A percentile compares a stretch with the other conserved stretches of the same genome.
Conservation (phyloP, 37 sponge, comb jelly and placozoan species). For the Dysidea cf. avara region DNA sequence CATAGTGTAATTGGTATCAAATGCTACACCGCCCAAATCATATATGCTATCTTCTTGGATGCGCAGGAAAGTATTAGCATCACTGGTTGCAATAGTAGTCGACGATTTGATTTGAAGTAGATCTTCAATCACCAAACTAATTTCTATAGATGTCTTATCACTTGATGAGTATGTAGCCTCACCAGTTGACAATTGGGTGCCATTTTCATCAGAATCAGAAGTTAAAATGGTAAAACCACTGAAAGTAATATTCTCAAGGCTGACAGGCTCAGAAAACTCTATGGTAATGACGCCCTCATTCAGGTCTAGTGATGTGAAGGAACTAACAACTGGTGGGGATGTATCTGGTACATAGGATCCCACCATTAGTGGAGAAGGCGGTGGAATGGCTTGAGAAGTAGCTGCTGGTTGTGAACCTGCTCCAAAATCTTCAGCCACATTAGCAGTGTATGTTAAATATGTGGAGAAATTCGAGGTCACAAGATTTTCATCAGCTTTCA, state of each 20-base stretch:
- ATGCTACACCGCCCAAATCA: constrained; percentile 56
- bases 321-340: constrained; percentile 50
- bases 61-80: constrained; percentile 38
- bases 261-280: constrained; percentile 73
- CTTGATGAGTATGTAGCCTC: constrained; percentile 18
- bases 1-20: constrained; percentile 3
- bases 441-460: constrained; percentile 54
- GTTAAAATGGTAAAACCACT: constrained; percentile 53
- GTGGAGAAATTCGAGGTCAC: constrained; percentile 37
- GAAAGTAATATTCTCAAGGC: constrained; percentile 44
- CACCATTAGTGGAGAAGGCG: constrained; percentile 32
- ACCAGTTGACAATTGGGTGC: constrained; percentile 35
- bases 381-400: constrained; percentile 1
- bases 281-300: constrained; percentile 65
- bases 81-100: constrained; percentile 22
- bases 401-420: constrained; percentile 20
- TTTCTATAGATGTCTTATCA: constrained; percentile 20
- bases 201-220: constrained; percentile 19
- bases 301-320: constrained; percentile 65
- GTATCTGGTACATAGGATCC: constrained; percentile 47
- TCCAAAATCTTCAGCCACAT: constrained; percentile 57
- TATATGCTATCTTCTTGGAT: constrained; percentile 49
- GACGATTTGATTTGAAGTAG: constrained; percentile 56
- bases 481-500: constrained; percentile 59
- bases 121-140: constrained; percentile 61